Conservation (phyloP, 2,888 invertebrate species). For the Odontomyia ornata region DNA sequence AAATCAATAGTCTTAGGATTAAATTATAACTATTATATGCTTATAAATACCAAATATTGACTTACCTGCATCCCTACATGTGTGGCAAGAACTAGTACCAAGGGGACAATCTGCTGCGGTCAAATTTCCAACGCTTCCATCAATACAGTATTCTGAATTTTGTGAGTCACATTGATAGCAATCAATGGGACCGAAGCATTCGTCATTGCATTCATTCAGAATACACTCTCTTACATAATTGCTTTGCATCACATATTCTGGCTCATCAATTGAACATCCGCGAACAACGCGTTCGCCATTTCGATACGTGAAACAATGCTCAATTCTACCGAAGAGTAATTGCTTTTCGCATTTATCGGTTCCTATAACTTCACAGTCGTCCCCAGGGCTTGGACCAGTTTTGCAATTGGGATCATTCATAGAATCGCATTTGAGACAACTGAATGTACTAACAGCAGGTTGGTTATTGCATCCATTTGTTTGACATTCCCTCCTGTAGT, state of each 20-base stretch:
- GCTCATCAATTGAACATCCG: conserved; percentile 17
- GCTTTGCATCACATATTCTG: background rate
- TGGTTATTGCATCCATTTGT: conserved; percentile 32
- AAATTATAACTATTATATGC: too few species aligned
- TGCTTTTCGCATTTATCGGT: background rate
- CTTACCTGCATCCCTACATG: conserved; percentile 36
- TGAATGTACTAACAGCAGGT: background rate
- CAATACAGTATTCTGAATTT: background rate
- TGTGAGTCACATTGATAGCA: conserved; percentile 19
- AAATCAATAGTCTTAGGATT: too few species aligned
- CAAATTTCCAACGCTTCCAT: conserved; percentile 15
- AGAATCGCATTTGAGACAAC: conserved; percentile 18
- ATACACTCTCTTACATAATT: conserved; percentile 28
- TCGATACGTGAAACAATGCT: conserved; percentile 33
- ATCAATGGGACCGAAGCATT: conserved; percentile 23
- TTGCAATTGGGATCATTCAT: background rate
- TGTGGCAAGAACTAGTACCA: conserved; percentile 22
- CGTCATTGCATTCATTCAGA: conserved; percentile 28
- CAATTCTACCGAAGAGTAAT: conserved; percentile 13
- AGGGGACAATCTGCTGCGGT: background rate
- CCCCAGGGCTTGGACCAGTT: background rate
- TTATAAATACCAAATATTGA: too few species aligned
- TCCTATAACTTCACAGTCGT: background rate
- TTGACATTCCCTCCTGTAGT: conserved; percentile 1
- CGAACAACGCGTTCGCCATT: conserved; percentile 19